Evolutionary conservation across 2,797 vertebrate genomes (phyloP).

Genomic region (Meriones psammophilus): DNA sequence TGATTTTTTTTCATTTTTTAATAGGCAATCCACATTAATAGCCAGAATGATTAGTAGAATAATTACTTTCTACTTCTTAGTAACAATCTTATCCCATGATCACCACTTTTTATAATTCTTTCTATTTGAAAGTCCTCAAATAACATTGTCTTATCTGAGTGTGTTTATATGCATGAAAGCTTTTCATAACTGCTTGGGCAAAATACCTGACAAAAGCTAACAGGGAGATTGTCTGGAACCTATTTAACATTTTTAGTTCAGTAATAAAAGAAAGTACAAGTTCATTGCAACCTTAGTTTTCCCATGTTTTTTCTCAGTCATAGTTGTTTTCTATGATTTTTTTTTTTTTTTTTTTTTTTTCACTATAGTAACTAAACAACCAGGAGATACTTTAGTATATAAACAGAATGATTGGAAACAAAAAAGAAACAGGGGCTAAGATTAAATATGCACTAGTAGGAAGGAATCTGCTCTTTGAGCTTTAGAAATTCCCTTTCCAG

Average conservation of each 20-base stretch:
- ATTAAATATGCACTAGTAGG: rapidly evolving
- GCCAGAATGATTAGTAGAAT: neutral
- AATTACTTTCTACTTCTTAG: neutral
- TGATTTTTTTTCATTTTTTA: slow-evolving; percentile 66
- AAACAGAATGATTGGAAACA: neutral
- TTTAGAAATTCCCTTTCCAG: neutral
- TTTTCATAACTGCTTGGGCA: neutral
- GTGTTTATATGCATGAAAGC: neutral
- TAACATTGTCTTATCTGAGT: neutral
- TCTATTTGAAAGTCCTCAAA: neutral
- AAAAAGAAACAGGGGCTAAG: neutral
- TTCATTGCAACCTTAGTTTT: neutral
- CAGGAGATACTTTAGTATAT: neutral
- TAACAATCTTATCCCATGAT: neutral
- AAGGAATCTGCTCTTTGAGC: neutral
- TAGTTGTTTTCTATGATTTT: neutral
- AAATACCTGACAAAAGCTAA: neutral
- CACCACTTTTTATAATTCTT: neutral
- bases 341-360: too few species aligned
- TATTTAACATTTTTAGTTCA: neutral
- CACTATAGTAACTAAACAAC: neutral
- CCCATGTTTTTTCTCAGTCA: neutral
- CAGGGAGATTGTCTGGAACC: neutral
- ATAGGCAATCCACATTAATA: neutral
- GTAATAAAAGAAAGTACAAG: neutral